Evolutionary conservation across 2,797 vertebrate species (phyloP).

Genomic region (Rousettus madagascariensis): DNA sequence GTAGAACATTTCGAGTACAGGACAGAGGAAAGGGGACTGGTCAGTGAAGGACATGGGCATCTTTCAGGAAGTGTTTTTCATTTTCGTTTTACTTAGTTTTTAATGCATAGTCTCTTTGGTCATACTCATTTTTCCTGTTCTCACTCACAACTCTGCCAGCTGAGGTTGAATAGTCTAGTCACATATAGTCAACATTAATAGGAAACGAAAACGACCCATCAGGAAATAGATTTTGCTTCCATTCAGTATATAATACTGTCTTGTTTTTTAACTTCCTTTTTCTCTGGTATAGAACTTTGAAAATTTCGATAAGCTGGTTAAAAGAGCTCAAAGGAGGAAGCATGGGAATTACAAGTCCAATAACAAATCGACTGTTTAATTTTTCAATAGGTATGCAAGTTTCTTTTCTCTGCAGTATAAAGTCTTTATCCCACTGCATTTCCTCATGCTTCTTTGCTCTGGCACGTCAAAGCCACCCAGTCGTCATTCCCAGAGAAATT

Average conservation of each 20-base stretch:
- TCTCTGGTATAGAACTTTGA: background rate
- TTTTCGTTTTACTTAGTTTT: background rate
- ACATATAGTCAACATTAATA: background rate
- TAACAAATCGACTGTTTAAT: background rate
- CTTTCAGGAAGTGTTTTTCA: background rate
- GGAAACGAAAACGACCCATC: background rate
- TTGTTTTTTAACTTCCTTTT: background rate
- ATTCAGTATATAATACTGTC: background rate
- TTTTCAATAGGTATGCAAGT: background rate
- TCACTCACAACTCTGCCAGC: background rate
- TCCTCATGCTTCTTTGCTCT: background rate
- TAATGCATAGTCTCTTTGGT: background rate
- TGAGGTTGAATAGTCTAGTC: background rate
- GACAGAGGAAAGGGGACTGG: background rate
- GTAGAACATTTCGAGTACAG: slow-evolving; percentile 57
- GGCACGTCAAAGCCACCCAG: background rate
- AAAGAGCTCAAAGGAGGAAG: background rate
- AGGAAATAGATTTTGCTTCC: background rate
- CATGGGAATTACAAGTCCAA: background rate
- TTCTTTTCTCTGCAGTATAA: background rate
- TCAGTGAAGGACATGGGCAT: background rate
- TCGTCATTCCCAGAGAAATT: background rate
- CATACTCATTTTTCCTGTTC: background rate
- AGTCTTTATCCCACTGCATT: background rate
- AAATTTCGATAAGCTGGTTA: background rate